A percentile compares a stretch with the other conserved stretches of the same genome.
phyloP scores from a whole-genome alignment of 2,888 invertebrate genomes.

The Criorhina ranunculi region DNA sequence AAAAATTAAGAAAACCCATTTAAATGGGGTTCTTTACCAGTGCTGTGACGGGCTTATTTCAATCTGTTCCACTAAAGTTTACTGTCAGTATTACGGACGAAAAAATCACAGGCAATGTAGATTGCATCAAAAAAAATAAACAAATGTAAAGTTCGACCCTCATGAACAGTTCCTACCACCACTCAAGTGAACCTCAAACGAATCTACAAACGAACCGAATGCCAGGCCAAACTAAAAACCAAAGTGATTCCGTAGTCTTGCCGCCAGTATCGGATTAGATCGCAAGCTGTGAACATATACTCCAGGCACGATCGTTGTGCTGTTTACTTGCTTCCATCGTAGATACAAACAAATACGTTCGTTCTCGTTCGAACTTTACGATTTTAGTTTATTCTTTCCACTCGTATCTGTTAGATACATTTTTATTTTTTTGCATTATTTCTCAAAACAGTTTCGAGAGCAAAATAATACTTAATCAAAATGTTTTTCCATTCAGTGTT shows the following conservation, averaged over 20 bases:
- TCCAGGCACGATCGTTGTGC: constrained; percentile 60
- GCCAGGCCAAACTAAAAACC: constrained; percentile 72
- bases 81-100: no score
- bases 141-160: constrained; percentile 37
- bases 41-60: no score
- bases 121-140: not conserved
- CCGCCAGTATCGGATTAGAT: constrained; percentile 77
- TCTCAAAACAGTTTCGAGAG: not conserved
- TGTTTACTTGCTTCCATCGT: constrained; percentile 43
- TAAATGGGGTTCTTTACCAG: no score
- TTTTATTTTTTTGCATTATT: constrained; percentile 4
- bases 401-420: constrained; percentile 32
- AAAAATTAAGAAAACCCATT: no score
- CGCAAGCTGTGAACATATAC: constrained; percentile 71
- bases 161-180: constrained; percentile 51
- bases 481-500: constrained; percentile 35
- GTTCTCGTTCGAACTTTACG: constrained; percentile 16
- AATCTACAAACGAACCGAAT: constrained; percentile 76
- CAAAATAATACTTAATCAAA: constrained; percentile 10
- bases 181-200: constrained; percentile 59
- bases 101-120: no score
- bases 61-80: no score
- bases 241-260: constrained; percentile 73
- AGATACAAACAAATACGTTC: constrained; percentile 48
- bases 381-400: not conserved